Evolutionary conservation across 1,140 invertebrate species (phyloP).

Genomic region (Drosophila sp.): DNA sequence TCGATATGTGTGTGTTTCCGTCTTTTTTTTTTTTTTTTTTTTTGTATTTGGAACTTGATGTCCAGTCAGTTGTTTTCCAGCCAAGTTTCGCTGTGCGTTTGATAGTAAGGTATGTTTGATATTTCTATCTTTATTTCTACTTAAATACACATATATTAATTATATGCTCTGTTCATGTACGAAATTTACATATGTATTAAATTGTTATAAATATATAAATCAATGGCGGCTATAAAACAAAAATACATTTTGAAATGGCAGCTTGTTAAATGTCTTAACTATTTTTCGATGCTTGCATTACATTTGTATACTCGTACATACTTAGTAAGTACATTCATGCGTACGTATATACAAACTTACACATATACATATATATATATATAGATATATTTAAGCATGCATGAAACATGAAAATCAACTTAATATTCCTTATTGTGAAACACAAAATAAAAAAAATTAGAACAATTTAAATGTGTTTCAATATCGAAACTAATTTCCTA

Average conservation of each 20-base stretch:
- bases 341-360: conserved; percentile 40
- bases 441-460: conserved; percentile 58
- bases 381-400: conserved; percentile 52
- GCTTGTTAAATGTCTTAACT: conserved; percentile 23
- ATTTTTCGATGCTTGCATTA: conserved; percentile 33
- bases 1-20: background rate
- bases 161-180: conserved; percentile 5
- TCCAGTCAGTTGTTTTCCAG: conserved; percentile 15
- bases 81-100: background rate
- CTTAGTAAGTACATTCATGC: conserved; percentile 35
- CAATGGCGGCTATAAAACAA: conserved; percentile 9
- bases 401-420: conserved; percentile 65
- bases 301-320: conserved; percentile 37
- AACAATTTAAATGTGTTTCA: conserved; percentile 6
- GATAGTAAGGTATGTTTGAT: conserved; percentile 14
- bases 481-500: background rate
- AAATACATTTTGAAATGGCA: conserved; percentile 1
- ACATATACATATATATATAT: conserved; percentile 42
- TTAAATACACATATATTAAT: conserved; percentile 12
- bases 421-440: conserved; percentile 79
- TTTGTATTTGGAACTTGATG: conserved; percentile 7
- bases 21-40: background rate
- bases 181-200: conserved; percentile 7
- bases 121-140: conserved; percentile 30
- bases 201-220: conserved; percentile 25